Evolutionary conservation across 2,888 invertebrate genomes (phyloP).

Genomic region (Andrena chrysosceles): DNA sequence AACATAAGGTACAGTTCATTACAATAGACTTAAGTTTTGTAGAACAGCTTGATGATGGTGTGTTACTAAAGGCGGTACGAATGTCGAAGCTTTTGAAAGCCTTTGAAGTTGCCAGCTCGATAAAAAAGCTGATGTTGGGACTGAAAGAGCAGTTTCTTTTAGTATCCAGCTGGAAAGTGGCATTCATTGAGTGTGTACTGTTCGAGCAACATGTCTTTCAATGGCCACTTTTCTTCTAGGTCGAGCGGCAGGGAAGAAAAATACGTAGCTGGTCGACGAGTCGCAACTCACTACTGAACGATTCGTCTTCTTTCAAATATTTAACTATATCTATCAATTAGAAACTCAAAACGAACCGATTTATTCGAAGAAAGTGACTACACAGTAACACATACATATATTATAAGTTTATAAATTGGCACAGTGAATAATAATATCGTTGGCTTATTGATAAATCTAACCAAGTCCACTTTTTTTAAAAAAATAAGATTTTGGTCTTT

Average conservation of each 20-base stretch:
- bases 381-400: too few relatives aligned
- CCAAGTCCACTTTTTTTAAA: too few relatives aligned
- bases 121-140: conserved; percentile 41
- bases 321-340: conserved; percentile 9
- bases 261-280: conserved; percentile 49
- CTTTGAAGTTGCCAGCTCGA: conserved; percentile 38
- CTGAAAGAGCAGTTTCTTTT: conserved; percentile 58
- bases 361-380: too few relatives aligned
- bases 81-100: conserved; percentile 34
- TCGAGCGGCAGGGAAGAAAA: conserved; percentile 39
- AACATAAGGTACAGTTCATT: conserved; percentile 2
- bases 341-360: background rate
- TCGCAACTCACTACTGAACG: conserved; percentile 28
- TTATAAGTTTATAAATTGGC: too few relatives aligned
- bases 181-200: conserved; percentile 59
- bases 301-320: conserved; percentile 52
- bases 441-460: too few relatives aligned
- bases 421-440: too few relatives aligned
- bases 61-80: conserved; percentile 37
- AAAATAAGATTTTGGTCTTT: too few relatives aligned
- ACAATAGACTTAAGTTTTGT: conserved; percentile 23
- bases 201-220: conserved; percentile 62
- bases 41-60: conserved; percentile 26
- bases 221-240: conserved; percentile 58
- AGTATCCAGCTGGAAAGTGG: conserved; percentile 56